Conservation (phyloP, 2,888 invertebrate species). For the Scaptomyza polygonia region DNA sequence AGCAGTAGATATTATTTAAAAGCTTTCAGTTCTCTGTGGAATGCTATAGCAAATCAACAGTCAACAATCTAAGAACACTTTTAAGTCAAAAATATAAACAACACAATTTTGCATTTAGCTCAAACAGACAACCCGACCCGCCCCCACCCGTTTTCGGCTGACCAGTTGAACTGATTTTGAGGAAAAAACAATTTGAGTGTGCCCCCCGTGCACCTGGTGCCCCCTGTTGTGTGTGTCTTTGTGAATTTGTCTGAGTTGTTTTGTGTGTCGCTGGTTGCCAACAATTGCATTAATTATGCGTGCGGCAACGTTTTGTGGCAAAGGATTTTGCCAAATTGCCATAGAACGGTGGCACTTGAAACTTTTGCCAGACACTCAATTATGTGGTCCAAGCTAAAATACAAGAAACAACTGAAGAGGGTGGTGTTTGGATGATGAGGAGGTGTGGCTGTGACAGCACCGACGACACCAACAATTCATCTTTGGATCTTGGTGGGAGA, state of each 20-base stretch:
- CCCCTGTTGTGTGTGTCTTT: background rate
- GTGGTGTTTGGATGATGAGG: background rate
- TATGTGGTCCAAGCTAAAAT: constrained; percentile 37
- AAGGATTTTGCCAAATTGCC: constrained; percentile 61
- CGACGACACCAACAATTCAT: constrained; percentile 73
- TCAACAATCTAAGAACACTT: background rate
- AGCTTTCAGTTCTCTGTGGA: constrained; percentile 17
- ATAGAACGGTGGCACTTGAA: constrained; percentile 44
- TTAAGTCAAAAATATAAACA: background rate
- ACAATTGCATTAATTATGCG: constrained; percentile 79
- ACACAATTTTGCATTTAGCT: constrained; percentile 49
- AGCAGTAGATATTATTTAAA: constrained; percentile 22
- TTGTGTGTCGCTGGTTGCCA: constrained; percentile 36
- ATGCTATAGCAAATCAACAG: constrained; percentile 7
- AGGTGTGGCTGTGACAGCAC: constrained; percentile 37
- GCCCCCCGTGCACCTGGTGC: background rate
- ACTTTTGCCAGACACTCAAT: constrained; percentile 63
- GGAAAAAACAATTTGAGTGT: constrained; percentile 14
- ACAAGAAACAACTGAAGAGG: background rate
- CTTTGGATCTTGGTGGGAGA: constrained; percentile 40
- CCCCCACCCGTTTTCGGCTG: constrained; percentile 23
- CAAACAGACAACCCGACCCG: too few relatives aligned
- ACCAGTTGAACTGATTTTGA: constrained; percentile 48
- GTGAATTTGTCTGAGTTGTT: constrained; percentile 6
- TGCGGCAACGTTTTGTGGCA: constrained; percentile 63